Base-by-base conservation (phyloP, 2,797 vertebrate species). In the Hybognathus amarus region DNA sequence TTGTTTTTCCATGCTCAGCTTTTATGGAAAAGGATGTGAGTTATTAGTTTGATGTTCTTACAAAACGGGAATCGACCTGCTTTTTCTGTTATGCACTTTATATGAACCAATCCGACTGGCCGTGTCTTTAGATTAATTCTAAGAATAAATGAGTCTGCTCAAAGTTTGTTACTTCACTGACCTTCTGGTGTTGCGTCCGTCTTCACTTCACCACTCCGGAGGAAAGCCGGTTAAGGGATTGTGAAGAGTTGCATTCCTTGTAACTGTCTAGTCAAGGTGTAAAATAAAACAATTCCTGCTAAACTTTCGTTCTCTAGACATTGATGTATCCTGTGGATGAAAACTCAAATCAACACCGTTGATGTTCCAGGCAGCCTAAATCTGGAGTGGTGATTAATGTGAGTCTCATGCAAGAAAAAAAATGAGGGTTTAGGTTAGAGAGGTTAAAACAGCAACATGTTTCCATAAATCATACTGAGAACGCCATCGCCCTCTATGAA, bases 341-440 rank as follows among this genome's bases (percentile, higher is more conserved):
- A 36, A 77, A 59, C 66, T 83, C 22, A 47, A 20, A 54, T 69
- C 38, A 61, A 68, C 30, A 36, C 5, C 10, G 6, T 47, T 56
- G 64, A 56, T 45, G 20, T 38, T 76, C 47, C 47, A 50, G 74
- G 40, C 27, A 36, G 66, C 0, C 6, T 27, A 20, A 42, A 70
- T 70, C 52, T 78, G 33, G 63, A 77, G 54, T 40, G 75, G 71
- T 77, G 42, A 86, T 66, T 69, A 71, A 69, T 66, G 47, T 69
- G 24, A 45, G 47, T 66, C 40, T 33, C 30, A 15, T 77, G 30
- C n/a, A 68, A 20, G 5, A 9, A 54, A 64, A 36, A 12, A 30
- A 15, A 24, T 3, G 17, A 24, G 38, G 33, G 45, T 17, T 36
- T 36, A 71, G 27, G 15, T 64, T n/a, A 17, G 24, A 38, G 4